Conservation (phyloP, 2,797 vertebrate species). For the Chelonia mydas region DNA sequence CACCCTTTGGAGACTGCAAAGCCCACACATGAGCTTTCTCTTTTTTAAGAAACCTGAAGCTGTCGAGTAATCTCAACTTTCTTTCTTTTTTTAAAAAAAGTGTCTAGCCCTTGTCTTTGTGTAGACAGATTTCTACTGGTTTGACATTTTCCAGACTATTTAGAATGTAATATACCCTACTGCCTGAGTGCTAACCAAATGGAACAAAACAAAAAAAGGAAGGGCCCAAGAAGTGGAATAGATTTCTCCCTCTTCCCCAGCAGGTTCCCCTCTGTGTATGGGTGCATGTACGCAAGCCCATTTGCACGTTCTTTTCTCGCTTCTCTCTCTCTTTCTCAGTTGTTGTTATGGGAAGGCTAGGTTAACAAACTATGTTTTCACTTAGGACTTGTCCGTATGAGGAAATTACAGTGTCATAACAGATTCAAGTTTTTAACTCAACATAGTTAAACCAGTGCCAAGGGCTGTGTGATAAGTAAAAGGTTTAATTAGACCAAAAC, state of each 20-base stretch:
- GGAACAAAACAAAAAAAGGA: background rate
- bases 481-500: background rate
- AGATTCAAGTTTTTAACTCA: background rate
- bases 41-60: background rate
- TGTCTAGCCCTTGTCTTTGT: background rate
- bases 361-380: background rate
- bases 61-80: background rate
- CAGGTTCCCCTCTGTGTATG: background rate
- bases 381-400: background rate
- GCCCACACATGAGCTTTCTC: fast-evolving
- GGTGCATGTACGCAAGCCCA: background rate
- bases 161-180: background rate
- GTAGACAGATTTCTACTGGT: background rate
- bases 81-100: background rate
- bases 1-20: background rate
- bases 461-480: background rate
- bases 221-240: background rate
- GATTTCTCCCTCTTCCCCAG: background rate
- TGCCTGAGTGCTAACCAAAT: background rate
- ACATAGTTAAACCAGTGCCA: background rate
- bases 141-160: background rate
- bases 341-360: background rate
- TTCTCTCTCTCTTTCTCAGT: background rate
- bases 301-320: background rate
- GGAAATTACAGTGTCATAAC: background rate